Conservation (phyloP, 2,113 vertebrate species). For the Thunnus thynnus region DNA sequence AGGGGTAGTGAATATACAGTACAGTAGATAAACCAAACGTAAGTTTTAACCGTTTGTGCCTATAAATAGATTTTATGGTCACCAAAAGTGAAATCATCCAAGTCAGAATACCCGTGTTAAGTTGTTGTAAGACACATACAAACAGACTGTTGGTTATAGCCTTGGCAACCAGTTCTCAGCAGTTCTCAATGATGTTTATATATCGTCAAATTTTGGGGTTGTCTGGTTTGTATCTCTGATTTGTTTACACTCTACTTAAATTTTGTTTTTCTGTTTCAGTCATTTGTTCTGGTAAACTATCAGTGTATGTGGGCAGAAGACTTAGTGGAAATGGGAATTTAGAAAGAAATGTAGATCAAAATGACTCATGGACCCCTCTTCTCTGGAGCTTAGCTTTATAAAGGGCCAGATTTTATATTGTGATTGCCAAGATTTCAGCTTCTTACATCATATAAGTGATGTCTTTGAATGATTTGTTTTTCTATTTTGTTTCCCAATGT, state of each 20-base stretch:
- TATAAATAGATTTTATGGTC: background rate
- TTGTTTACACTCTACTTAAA: background rate
- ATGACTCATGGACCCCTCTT: constrained; percentile 10
- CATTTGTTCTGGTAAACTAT: background rate
- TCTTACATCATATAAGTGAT: background rate
- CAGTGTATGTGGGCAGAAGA: constrained; percentile 2
- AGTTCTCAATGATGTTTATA: background rate
- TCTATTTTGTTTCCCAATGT: background rate
- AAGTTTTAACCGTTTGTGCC: background rate
- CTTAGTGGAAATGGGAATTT: background rate
- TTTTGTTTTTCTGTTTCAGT: background rate
- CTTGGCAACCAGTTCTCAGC: background rate
- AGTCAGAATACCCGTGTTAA: background rate
- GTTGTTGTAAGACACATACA: background rate
- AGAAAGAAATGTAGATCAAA: constrained; percentile 17
- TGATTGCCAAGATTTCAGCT: constrained; percentile 18
- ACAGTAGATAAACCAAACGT: background rate
- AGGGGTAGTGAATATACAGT: background rate
- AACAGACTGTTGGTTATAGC: background rate
- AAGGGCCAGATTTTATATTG: background rate
- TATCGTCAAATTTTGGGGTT: background rate
- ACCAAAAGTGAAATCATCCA: background rate
- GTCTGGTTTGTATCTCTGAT: background rate
- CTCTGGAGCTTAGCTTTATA: background rate
- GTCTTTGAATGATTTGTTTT: background rate